phyloP scores from a whole-genome alignment of 2,113 vertebrate species.

The Axis porcinus region DNA sequence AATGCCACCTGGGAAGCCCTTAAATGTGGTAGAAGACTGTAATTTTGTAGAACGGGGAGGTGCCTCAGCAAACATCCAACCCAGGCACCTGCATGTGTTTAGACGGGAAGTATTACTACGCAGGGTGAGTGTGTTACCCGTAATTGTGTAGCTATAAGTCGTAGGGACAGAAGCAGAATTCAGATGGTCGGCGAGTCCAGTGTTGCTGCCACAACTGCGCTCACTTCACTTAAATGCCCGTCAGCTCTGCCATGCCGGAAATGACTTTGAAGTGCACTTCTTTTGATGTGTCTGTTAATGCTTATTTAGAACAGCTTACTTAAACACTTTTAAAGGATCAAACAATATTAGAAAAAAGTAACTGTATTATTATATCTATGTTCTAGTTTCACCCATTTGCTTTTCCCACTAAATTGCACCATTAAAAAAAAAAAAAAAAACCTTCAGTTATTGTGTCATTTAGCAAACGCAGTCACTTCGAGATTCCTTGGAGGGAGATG shows the following conservation, averaged over 20 bases:
- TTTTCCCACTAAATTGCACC: not conserved
- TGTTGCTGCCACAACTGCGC: rapidly evolving
- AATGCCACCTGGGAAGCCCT: not conserved
- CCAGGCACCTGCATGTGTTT: not conserved
- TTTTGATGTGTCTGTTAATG: not conserved
- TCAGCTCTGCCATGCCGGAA: not conserved
- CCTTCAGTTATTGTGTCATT: not conserved
- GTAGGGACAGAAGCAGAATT: not conserved
- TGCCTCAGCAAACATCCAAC: not conserved
- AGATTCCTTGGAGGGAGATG: not conserved
- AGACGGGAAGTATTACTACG: not conserved
- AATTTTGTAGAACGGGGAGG: not conserved
- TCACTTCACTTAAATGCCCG: rapidly evolving
- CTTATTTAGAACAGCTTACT: not conserved
- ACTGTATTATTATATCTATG: not conserved
- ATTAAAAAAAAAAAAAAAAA: not conserved
- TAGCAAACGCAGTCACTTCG: not conserved
- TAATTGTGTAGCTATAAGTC: not conserved
- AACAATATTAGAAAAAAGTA: not conserved
- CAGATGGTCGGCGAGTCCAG: rapidly evolving
- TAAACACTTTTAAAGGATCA: not conserved
- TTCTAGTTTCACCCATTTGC: not conserved
- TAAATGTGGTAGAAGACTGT: not conserved
- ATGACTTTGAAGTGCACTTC: not conserved
- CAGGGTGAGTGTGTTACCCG: not conserved